phyloP scores from a whole-genome alignment of 2,797 vertebrate genomes.

The Pantherophis vulpinus region DNA sequence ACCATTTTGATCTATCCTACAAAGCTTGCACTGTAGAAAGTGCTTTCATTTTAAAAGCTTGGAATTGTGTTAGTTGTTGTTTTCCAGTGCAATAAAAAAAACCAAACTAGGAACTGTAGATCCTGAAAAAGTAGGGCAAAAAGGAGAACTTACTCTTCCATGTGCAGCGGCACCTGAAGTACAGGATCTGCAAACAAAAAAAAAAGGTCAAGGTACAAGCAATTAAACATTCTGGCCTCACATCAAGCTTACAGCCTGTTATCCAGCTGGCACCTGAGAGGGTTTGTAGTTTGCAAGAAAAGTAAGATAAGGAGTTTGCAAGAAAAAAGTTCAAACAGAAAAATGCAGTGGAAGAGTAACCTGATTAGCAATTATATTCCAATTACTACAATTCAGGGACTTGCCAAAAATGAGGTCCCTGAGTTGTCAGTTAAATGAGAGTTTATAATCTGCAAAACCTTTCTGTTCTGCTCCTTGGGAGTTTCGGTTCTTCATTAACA shows the following conservation, averaged over 20 bases:
- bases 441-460: neutral
- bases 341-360: neutral
- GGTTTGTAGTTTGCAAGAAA: neutral
- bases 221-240: neutral
- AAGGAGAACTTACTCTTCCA: slow-evolving; percentile 89
- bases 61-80: neutral
- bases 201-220: slow-evolving; percentile 12
- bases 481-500: neutral
- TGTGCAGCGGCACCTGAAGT: slow-evolving; percentile 93
- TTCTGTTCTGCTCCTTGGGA: neutral
- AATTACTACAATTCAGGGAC: neutral
- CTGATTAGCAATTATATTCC: neutral
- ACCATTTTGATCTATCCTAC: neutral
- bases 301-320: neutral
- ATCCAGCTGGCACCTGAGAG: neutral
- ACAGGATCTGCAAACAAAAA: slow-evolving; percentile 88
- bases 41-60: neutral
- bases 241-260: neutral
- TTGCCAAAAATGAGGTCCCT: neutral
- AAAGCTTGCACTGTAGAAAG: neutral
- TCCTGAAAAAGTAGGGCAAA: neutral
- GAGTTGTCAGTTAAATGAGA: neutral
- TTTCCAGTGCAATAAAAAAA: neutral
- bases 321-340: neutral
- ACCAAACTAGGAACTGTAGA: fast-evolving